Percentiles rank a stretch among this genome's conserved stretches.
These are phyloP conservation scores for Pedetes capensis DNA, from an alignment of 2,113 vertebrate genomes.

Conservation along the genomic window DNA sequence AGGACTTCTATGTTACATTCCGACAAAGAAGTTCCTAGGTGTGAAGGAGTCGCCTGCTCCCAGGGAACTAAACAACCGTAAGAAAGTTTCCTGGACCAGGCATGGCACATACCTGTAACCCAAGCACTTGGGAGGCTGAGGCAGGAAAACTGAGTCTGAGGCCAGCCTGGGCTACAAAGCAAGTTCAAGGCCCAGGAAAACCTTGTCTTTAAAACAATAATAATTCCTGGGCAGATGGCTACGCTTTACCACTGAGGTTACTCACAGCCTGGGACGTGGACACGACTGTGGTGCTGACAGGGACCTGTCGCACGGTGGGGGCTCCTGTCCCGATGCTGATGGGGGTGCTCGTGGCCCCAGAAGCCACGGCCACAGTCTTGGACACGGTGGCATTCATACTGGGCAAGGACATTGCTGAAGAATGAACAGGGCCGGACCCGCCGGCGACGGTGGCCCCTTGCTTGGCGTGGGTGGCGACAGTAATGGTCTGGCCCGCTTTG, in stretches of 20 bases:
- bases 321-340: slow-evolving; percentile 89
- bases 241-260: slow-evolving; percentile 24
- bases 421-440: slow-evolving; percentile 82
- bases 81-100: background rate
- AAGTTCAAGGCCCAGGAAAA: too few species aligned
- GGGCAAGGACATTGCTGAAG: slow-evolving; percentile 88
- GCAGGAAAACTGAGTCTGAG: background rate
- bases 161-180: background rate
- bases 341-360: slow-evolving; percentile 85
- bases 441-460: slow-evolving; percentile 80
- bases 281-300: slow-evolving; percentile 91
- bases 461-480: slow-evolving; percentile 89
- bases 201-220: too few species aligned
- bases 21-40: background rate
- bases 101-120: background rate
- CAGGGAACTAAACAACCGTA: background rate
- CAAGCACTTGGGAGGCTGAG: background rate
- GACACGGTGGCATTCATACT: slow-evolving; percentile 86
- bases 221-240: background rate
- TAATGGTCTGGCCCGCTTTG: slow-evolving; percentile 92
- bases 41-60: background rate
- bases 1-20: background rate
- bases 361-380: slow-evolving; percentile 89
- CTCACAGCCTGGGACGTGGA: slow-evolving; percentile 92
- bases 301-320: slow-evolving; percentile 92